Evolutionary conservation across 2,113 vertebrate genomes (phyloP), one percentile per base, ranked within the genome.

Genomic region (Cercopithecus mona): DNA sequence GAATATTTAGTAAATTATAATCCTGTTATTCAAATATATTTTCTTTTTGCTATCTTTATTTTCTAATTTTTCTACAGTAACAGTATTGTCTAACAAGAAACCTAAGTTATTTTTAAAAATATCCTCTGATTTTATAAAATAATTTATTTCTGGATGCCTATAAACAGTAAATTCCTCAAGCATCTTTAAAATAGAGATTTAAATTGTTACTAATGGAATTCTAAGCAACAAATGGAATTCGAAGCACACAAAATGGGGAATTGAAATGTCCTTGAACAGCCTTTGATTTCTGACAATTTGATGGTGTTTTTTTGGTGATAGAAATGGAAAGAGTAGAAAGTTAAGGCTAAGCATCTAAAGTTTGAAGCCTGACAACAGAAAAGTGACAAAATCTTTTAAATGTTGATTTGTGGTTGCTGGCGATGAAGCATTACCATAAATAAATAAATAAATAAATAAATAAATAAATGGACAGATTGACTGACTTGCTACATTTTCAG

Each of bases 171-270:
- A 85, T 88, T 66, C 3, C 64, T 57, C 93, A 81, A 85, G n/a
- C 64, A 68, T 68, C 59, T 92, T 96, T 89, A 86, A 94, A 93
- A 61, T 96, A 84, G 75, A 90, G 45, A 93, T 81, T 90, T 82
- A 64, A 73, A 55, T 32, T 88, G n/a, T 48, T 92, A 81, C 48
- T 85, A 89, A 75, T 7, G 11, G 16, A 89, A 45, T 85, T 90
- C 22, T 45, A 73, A 91, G 38, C 23, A 90, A 78, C 20, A 87
- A 78, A n/a, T 95, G 55, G 23, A 50, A 50, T 50, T 70, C 22
- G 48, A 50, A 89, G 72, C 35, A 64, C 17, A 32, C 57, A 78
- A 87, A 89, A 87, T 57, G 86, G 17, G 17, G 14, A 30, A 78
- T 94, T 75, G 66, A 92, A 90, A 45, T 76, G 43, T 52, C 17